Conservation (phyloP, 2,797 vertebrate species). For the Cyclura pinguis region DNA sequence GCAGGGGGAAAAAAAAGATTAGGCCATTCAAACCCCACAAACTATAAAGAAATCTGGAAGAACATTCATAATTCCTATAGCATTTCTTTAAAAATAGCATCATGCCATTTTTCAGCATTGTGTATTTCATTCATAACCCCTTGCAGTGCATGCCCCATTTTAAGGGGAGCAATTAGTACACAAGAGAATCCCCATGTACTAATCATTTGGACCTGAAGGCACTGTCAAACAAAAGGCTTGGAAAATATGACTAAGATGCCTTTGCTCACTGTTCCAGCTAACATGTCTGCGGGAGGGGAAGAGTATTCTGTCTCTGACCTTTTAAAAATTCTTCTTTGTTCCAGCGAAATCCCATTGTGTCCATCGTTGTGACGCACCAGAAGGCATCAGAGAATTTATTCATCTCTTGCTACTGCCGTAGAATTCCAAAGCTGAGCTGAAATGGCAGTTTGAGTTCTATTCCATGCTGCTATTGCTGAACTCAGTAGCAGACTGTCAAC, state of each 20-base stretch:
- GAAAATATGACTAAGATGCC: background rate
- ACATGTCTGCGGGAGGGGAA: background rate
- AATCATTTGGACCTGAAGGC: background rate
- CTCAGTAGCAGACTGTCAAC: background rate
- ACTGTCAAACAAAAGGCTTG: background rate
- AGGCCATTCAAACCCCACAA: background rate
- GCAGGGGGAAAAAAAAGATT: too few species aligned
- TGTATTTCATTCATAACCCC: background rate
- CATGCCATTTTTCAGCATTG: background rate
- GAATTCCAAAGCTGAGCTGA: background rate
- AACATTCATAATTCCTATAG: background rate
- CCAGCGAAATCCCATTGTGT: constrained; percentile 18
- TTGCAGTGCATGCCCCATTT: background rate
- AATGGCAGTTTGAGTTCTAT: background rate
- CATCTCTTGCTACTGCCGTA: background rate
- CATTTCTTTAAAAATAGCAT: background rate
- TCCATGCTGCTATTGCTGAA: background rate
- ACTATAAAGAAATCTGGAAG: background rate
- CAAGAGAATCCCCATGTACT: background rate
- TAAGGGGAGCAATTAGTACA: background rate
- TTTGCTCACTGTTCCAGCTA: background rate
- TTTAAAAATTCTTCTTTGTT: constrained; percentile 24
- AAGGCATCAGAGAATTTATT: constrained; percentile 26
- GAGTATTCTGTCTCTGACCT: constrained; percentile 9
- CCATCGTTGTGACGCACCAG: background rate